Evolutionary conservation across 2,888 invertebrate species (phyloP), one percentile per base, ranked within the genome.

Genomic region (Lasioglossum lativentre): DNA sequence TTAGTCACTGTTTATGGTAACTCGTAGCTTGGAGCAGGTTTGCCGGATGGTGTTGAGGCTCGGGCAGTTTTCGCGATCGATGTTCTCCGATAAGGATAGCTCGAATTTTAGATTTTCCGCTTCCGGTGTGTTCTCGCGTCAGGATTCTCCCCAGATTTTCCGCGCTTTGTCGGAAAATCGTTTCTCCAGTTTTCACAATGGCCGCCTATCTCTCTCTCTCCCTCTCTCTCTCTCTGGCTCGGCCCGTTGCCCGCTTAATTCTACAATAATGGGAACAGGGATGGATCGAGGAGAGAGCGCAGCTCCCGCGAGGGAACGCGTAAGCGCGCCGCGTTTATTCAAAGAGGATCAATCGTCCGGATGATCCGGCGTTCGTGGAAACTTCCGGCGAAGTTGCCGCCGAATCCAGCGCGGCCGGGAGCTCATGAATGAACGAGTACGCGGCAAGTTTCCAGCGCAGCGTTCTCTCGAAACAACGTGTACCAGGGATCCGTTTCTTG

Each of bases 371-470:
- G 75, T 85, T 76, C 78, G 83, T 68, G 72, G 85, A 90, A 90
- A 90, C 82, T 88, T 88, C 75, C 75, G 88, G 75, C 70, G 45
- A 89, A 90, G 83, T 88, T 91, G 82, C 83, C 88, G 89, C 92
- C 70, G 70, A 70, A 40, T 40, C 12, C 85, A 87, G 88, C 91
- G 89, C 91, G 47, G 89, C 90, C 89, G 34, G 23, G 45, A 4
- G 52, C 91, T 91, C 93, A 92, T 93, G 93, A 93, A 93, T 93
- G 93, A 93, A 91, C 89, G 88, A 89, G 88, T 72, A 87, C 80
- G 83, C 82, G 84, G 80, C 82, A 80, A 89, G 86, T 90, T 88
- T 86, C 85, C 80, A 82, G 78, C 86, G 34, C 34, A 34, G 34
- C 34, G 80, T 80, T 63, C 85, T 88, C 79, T 85, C 81, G 90